Percentiles rank a stretch among this genome's conserved stretches.
Evolutionary conservation across 2,113 vertebrate species (phyloP).

Genomic region (Orycteropus afer): DNA sequence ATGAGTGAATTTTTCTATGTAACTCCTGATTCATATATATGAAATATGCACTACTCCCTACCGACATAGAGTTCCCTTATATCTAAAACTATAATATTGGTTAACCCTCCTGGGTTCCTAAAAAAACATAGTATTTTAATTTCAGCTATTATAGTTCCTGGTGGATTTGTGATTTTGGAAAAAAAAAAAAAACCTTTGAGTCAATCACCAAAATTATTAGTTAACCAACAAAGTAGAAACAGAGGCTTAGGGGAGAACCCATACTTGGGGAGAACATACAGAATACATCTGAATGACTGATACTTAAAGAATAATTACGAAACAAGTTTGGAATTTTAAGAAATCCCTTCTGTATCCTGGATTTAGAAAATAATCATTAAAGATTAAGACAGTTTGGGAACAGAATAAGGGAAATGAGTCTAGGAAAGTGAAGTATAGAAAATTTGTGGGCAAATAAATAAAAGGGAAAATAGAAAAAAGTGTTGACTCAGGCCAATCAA

Average conservation of each 20-base stretch:
- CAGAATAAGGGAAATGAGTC: neutral
- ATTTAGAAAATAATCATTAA: neutral
- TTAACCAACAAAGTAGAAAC: neutral
- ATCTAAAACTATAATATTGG: neutral
- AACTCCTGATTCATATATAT: neutral
- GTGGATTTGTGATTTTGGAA: slow-evolving; percentile 18
- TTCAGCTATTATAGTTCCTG: neutral
- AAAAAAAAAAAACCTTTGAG: neutral
- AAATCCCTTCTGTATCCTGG: neutral
- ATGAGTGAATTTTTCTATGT: neutral
- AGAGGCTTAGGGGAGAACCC: neutral
- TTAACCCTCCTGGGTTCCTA: neutral
- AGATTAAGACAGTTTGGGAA: neutral
- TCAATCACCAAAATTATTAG: slow-evolving; percentile 22
- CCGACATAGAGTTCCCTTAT: neutral
- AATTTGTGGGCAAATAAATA: neutral
- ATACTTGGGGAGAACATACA: neutral
- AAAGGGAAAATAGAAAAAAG: neutral
- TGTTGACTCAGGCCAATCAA: neutral
- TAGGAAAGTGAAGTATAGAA: neutral
- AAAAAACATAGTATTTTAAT: slow-evolving; percentile 25
- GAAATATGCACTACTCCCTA: slow-evolving; percentile 28
- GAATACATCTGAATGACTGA: neutral
- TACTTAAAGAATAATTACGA: neutral
- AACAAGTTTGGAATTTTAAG: neutral